Evolutionary conservation across 2,888 invertebrate genomes (phyloP).

Genomic region (Orthosia gracilis): DNA sequence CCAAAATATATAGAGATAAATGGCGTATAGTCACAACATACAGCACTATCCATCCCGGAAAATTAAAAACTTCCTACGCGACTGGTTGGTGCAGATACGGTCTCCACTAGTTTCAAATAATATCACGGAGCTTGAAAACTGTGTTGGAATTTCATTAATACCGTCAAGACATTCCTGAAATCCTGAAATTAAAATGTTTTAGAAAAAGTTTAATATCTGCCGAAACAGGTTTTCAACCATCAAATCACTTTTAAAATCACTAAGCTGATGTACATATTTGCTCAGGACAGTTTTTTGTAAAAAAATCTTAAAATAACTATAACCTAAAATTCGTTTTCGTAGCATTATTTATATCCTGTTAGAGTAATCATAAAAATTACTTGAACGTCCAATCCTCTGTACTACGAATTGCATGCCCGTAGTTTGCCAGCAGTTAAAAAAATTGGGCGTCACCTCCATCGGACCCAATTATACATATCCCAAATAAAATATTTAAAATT

Average conservation of each 20-base stretch:
- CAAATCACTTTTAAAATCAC: too few relatives aligned
- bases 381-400: background rate
- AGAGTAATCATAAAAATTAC: background rate
- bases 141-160: background rate
- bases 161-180: background rate
- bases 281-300: background rate
- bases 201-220: background rate
- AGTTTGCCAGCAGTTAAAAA: slow-evolving; percentile 24
- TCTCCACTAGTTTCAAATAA: background rate
- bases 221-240: too few relatives aligned
- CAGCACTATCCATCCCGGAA: background rate
- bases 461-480: slow-evolving; percentile 45
- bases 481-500: slow-evolving; percentile 62
- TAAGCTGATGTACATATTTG: background rate
- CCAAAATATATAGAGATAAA: too few relatives aligned
- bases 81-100: background rate
- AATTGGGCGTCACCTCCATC: slow-evolving; percentile 19
- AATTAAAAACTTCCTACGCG: slow-evolving; percentile 11
- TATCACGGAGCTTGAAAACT: background rate
- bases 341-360: background rate
- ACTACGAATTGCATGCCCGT: background rate
- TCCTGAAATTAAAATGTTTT: background rate
- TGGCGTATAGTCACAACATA: too few relatives aligned
- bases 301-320: background rate
- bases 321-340: background rate